Conservation (phyloP, 2,113 vertebrate species). For the Perccottus glenii region DNA sequence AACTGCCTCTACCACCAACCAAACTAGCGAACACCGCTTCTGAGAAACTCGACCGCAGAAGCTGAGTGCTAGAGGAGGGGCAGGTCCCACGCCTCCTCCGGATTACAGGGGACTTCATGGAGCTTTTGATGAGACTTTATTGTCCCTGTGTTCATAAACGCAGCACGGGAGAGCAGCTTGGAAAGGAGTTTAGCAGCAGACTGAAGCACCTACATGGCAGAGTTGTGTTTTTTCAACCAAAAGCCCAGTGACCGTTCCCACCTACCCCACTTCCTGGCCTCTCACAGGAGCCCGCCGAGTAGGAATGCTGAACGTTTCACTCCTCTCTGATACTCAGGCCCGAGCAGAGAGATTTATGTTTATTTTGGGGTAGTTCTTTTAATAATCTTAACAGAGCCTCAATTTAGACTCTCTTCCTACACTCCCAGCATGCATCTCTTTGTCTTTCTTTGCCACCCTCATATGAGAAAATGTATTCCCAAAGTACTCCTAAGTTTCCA, state of each 20-base stretch:
- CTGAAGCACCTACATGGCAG: constrained; percentile 18
- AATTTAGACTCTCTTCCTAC: constrained; percentile 56
- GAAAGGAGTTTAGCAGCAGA: constrained; percentile 18
- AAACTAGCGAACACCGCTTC: constrained; percentile 30
- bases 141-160: constrained; percentile 50
- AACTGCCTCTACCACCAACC: constrained; percentile 28
- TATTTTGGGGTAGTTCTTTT: constrained; percentile 31
- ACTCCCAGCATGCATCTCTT: constrained; percentile 21
- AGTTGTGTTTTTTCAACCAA: constrained; percentile 34
- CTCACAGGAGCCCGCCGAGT: constrained; percentile 52
- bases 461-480: neutral
- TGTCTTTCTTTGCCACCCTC: constrained; percentile 11
- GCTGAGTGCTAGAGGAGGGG: constrained; percentile 29
- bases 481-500: neutral
- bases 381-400: constrained; percentile 34
- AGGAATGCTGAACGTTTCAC: constrained; percentile 61
- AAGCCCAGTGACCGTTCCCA: constrained; percentile 40
- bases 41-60: constrained; percentile 51
- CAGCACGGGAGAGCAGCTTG: constrained; percentile 22
- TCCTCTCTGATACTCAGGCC: constrained; percentile 22
- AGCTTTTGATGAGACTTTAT: constrained; percentile 41
- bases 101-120: constrained; percentile 54
- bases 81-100: constrained; percentile 22
- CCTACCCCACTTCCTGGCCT: constrained; percentile 60
- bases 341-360: constrained; percentile 36